Base-by-base conservation (phyloP, 2,888 invertebrate species). In the Cheilosia vulpina region DNA sequence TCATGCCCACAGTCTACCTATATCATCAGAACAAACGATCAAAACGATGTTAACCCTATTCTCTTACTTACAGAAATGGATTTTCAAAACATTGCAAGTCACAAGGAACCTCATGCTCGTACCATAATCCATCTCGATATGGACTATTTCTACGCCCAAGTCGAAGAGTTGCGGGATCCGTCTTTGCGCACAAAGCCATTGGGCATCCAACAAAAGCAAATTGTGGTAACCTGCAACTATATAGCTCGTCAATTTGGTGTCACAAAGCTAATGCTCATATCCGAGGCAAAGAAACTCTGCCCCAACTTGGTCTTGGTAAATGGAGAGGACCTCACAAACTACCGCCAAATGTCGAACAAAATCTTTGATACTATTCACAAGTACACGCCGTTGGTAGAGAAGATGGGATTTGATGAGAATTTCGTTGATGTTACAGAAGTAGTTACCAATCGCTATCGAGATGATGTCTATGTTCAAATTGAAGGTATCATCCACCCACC, bases 131-230 rank as follows among this genome's bases (percentile, higher is more conserved):
- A 97, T 91, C 93, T 97, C 89, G 97, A 97, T 90, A 93, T 96
- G 90, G 97, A 97, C 91, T 97, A 95, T 91, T 97, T 96, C 92
- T 97, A 97, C 92, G 97, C 97, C 81, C 97, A 97, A 94, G 96
- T 97, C 87, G 97, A 97, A 93, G 96, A 96, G 94, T 91, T 96
- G 76, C 94, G 94, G 88, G 94, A 96, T 90, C 96, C 96, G 3
- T 93, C 94, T 88, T 92, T 96, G 69, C 93, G 94, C 85, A 93
- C 93, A 69, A 94, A 94, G 88, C 96, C 97, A 34, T 91, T 97
- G 87, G 97, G 97, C 68, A 94, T 97, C 45, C 96, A 97, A 91
- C 97, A 97, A 92, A 97, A 97, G 90, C 96, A 95, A 91, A 93
- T 96, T 78, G 95, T 97, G 9, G 96, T 97, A 55, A 97, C 97